A percentile compares a stretch with the other conserved stretches of the same genome.
Evolutionary conservation across 2,113 vertebrate species (phyloP).

Genomic region (Steatornis caripensis): DNA sequence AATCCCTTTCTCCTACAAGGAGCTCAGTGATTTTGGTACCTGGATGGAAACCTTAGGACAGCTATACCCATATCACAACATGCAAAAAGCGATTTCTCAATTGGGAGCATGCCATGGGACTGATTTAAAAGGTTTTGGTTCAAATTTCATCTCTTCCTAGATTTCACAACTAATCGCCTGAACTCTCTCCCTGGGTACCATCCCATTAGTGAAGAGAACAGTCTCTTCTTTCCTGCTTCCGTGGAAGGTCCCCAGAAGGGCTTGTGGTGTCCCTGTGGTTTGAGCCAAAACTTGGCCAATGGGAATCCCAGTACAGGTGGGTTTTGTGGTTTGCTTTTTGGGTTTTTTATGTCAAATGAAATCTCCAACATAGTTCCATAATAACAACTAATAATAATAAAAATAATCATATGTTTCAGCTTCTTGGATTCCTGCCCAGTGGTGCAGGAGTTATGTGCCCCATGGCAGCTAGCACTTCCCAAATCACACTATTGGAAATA

Average conservation of each 20-base stretch:
- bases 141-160: not conserved
- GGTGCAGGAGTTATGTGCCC: not conserved
- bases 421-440: not conserved
- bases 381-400: not conserved
- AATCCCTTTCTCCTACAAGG: not conserved
- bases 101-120: no score
- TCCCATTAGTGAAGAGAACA: not conserved
- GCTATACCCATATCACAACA: not conserved
- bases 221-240: not conserved
- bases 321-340: not conserved
- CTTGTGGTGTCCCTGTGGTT: not conserved
- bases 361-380: fast-evolving
- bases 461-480: not conserved
- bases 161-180: not conserved
- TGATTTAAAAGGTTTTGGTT: fast-evolving
- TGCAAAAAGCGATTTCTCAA: not conserved
- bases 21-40: fast-evolving
- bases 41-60: not conserved
- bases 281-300: not conserved
- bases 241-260: not conserved
- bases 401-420: fast-evolving
- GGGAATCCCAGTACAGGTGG: not conserved
- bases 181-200: not conserved
- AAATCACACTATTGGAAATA: fast-evolving
- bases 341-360: not conserved